Evolutionary conservation across 2,113 vertebrate genomes (phyloP).

Genomic region (Oryzias woworae): DNA sequence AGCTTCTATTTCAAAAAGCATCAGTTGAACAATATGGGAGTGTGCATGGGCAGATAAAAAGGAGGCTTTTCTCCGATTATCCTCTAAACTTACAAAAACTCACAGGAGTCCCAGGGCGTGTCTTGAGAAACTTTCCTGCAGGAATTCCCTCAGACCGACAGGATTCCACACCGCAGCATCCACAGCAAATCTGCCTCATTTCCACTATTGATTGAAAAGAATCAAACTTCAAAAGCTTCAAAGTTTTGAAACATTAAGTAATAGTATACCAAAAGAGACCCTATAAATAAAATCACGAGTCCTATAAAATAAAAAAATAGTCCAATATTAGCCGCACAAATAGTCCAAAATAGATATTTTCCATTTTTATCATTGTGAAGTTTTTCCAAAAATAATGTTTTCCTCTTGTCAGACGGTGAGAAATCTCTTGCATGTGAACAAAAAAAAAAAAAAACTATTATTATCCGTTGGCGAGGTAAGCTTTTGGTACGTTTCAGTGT

Average conservation of each 20-base stretch:
- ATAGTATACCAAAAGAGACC: no score
- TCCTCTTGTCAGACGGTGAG: constrained; percentile 70
- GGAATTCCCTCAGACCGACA: constrained; percentile 59
- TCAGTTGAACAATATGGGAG: constrained; percentile 16
- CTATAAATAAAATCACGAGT: no score
- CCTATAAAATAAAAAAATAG: constrained; percentile 1
- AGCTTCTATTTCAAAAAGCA: not conserved
- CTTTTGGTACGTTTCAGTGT: constrained; percentile 75
- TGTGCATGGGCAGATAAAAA: constrained; percentile 19
- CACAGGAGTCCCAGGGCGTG: constrained; percentile 69
- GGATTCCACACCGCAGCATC: constrained; percentile 40
- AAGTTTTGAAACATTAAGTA: no score
- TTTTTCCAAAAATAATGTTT: constrained; percentile 51
- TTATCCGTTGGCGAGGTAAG: constrained; percentile 76
- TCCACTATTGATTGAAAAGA: no score
- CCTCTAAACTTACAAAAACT: constrained; percentile 8
- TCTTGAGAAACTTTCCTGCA: constrained; percentile 65
- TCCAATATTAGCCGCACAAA: constrained; percentile 17
- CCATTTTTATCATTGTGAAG: constrained; percentile 41
- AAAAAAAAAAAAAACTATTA: constrained; percentile 80
- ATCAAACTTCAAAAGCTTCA: no score
- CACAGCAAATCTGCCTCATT: not conserved
- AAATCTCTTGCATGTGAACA: constrained; percentile 69
- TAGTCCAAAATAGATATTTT: constrained; percentile 51
- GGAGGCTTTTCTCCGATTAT: constrained; percentile 31